Percentiles rank a stretch among this genome's conserved stretches.
phyloP scores from a whole-genome alignment of 2,113 vertebrate species.

The Dromiciops gliroides region DNA sequence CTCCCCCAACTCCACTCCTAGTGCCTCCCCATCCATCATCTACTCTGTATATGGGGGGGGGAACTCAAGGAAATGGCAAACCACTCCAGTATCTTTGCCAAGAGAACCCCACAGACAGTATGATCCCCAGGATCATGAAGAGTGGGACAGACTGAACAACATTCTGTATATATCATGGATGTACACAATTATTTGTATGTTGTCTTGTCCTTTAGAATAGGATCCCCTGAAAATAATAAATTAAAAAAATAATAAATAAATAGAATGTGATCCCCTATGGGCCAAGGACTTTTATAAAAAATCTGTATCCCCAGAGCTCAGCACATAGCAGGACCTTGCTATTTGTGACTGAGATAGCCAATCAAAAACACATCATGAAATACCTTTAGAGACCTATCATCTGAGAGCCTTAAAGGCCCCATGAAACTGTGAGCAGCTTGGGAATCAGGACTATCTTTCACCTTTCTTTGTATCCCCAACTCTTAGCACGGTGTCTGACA shows the following conservation, averaged over 20 bases:
- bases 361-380: background rate
- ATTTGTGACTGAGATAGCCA: background rate
- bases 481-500: background rate
- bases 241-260: too few relatives aligned
- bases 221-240: too few relatives aligned
- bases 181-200: background rate
- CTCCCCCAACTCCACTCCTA: background rate
- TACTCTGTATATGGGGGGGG: background rate
- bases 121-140: background rate
- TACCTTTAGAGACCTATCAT: background rate
- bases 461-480: background rate
- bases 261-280: background rate
- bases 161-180: background rate
- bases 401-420: background rate
- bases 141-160: background rate
- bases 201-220: background rate
- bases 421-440: background rate
- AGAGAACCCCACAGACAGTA: background rate
- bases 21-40: background rate
- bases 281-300: too few relatives aligned
- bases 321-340: background rate
- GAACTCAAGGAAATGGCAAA: background rate
- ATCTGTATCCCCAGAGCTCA: background rate
- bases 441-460: background rate
- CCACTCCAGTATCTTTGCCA: background rate